Evolutionary conservation across 2,797 vertebrate genomes (phyloP), one percentile per base, ranked within the genome.

Genomic region (Micropoecilia bifurca): DNA sequence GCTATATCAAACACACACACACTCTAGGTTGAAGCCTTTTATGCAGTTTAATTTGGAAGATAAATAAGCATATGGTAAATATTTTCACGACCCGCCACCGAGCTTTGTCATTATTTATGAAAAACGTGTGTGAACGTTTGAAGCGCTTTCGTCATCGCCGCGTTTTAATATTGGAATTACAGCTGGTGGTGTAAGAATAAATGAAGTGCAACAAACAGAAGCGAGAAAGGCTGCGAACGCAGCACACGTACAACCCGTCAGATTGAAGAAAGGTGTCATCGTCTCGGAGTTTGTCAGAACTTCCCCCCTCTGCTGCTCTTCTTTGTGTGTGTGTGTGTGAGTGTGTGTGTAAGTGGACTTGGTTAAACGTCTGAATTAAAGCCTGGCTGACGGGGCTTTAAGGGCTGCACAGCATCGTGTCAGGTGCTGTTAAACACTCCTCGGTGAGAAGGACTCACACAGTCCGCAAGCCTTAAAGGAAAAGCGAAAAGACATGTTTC

Each of bases 41-140:
- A 76, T 85, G 87, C 83, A 85, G 86, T 91, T 94, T 92, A 83
- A 90, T 92, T 94, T 92, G 80, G 85, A 91, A 87, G 89, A 93
- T 85, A 87, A 89, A 89, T 79, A 88, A 86, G 85, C 90, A 90
- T 88, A 90, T 91, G 92, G 86, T 90, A 85, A 90, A 91, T 88
- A 90, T 88, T 88, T 84, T 80, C 83, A 74, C 76, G 78, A 89
- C 66, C 83, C n/a, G 75, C 83, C 77, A 72, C 81, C 59, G 79
- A 69, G 75, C 61, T 85, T 72, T 48, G 83, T 85, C 89, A 92
- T 94, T 91, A 91, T 90, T 94, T 92, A 93, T 90, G 90, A 85
- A 92, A 87, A 71, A 81, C 80, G 76, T 83, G 83, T 88, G 69
- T 61, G 69, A 73, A 50, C 14, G 30, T 33, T 30, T 55, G 61